These are phyloP conservation scores for Epinotia nisella DNA, from an alignment of 2,888 invertebrate genomes.

Conservation along the genomic window DNA sequence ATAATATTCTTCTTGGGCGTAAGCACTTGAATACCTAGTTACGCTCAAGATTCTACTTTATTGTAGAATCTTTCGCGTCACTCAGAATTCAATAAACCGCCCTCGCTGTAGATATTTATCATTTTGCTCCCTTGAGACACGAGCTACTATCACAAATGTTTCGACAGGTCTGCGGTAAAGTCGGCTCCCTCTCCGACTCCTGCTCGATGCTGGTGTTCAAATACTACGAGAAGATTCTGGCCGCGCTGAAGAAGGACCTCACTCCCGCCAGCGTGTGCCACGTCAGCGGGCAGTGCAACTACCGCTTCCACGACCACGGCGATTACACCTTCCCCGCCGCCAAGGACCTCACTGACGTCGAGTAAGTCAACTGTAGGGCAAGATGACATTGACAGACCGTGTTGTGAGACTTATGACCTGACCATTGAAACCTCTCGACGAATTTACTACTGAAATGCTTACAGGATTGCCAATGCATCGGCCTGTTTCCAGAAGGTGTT, in stretches of 20 bases:
- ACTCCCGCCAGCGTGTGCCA: conserved; percentile 89
- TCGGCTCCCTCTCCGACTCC: conserved; percentile 91
- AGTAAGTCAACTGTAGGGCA: conserved; percentile 59
- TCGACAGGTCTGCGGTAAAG: conserved; percentile 86
- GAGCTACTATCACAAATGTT: neutral
- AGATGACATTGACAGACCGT: neutral
- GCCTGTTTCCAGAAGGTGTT: too few relatives aligned
- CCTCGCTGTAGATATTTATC: too few relatives aligned
- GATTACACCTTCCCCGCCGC: conserved; percentile 82
- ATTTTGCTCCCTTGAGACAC: too few relatives aligned
- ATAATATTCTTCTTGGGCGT: too few relatives aligned
- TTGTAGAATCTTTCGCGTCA: too few relatives aligned
- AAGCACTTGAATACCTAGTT: too few relatives aligned
- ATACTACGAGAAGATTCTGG: conserved; percentile 89
- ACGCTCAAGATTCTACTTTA: too few relatives aligned
- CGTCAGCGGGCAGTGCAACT: conserved; percentile 89
- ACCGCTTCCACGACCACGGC: conserved; percentile 87
- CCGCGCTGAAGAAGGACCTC: conserved; percentile 85
- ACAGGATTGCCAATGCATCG: too few relatives aligned
- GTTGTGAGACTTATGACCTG: neutral
- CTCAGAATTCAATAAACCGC: too few relatives aligned
- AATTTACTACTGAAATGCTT: too few relatives aligned
- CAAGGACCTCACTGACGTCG: conserved; percentile 84
- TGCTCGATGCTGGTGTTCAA: conserved; percentile 90
- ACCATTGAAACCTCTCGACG: neutral